phyloP scores from a whole-genome alignment of 2,888 invertebrate species.

The Drosophila bunnanda region DNA sequence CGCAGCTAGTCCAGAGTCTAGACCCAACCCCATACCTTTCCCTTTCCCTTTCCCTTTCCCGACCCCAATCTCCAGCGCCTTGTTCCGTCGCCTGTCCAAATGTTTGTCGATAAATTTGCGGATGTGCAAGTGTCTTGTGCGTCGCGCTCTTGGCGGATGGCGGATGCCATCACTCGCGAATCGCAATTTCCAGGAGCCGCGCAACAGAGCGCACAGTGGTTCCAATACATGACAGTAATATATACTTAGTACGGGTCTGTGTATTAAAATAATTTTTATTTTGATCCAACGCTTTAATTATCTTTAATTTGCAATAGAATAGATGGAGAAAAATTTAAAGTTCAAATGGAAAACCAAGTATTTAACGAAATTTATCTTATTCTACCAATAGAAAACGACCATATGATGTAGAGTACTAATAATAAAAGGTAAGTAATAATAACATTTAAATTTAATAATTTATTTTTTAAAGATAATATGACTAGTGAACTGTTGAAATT shows the following conservation, averaged over 20 bases:
- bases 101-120: constrained; percentile 82
- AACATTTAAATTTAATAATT: too few species aligned
- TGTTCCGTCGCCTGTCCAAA: constrained; percentile 67
- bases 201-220: constrained; percentile 28
- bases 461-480: too few species aligned
- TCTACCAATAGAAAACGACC: not conserved
- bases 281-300: too few species aligned
- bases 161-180: constrained; percentile 79
- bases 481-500: too few species aligned
- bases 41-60: constrained; percentile 3
- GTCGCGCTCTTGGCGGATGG: constrained; percentile 73
- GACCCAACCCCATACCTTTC: constrained; percentile 27
- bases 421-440: too few species aligned
- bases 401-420: too few species aligned
- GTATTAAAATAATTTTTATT: too few species aligned
- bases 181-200: constrained; percentile 51
- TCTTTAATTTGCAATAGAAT: not conserved
- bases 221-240: not conserved
- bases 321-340: not conserved
- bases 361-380: not conserved
- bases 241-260: not conserved
- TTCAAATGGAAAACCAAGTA: rapidly evolving
- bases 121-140: constrained; percentile 80
- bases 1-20: constrained; percentile 64
- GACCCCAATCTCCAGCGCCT: constrained; percentile 12